Base-by-base conservation (phyloP, 2,888 invertebrate genomes). In the Scaptomyza tumidula region DNA sequence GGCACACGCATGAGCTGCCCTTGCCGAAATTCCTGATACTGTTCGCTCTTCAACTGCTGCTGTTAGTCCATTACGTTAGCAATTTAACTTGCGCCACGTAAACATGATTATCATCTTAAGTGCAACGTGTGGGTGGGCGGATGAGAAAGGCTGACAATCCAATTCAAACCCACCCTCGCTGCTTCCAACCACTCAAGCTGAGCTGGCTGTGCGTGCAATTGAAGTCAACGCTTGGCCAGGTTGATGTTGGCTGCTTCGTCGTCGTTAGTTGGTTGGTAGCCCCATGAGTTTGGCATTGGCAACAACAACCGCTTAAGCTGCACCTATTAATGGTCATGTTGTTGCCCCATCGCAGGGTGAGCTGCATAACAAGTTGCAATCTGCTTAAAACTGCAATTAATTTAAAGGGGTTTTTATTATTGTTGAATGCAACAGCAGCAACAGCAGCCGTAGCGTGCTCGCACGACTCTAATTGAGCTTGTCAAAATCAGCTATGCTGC, bases 71-170 rank as follows among this genome's bases (percentile, higher is more conserved):
- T 84, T 84, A 84, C 83, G 88, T 80, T 83, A 86, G 78, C 88
- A 84, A 88, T 84, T 84, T 88, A 88, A 88, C 88, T 84, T 84
- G 83, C 88, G 85, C 89, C 85, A 88, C 89, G 89, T 84, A 86
- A 86, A 86, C 85, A 86, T 87, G 85, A 86, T 86, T 86, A 86
- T 86, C 89, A 87, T 86, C 85, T 86, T 87, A 88, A 87, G 89
- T 84, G 88, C 89, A 88, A 71, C 65, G 77, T 69, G 82, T 75
- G 75, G 53, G 53, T 49, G 54, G 50, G 24, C 5, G 24, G 24
- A 24, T 24, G 24, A 24, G 24, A 24, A 24, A 24, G 24, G 24
- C 24, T 24, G 24, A 31, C 56, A 43, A 48, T 39, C 56, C 37
- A 6, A 39, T 39, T 14, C 37, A 35, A 31, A 10, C 45, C 45